Evolutionary conservation across 1,140 invertebrate species (phyloP), one percentile per base, ranked within the genome.

Genomic region (Drosophila nikananu): DNA sequence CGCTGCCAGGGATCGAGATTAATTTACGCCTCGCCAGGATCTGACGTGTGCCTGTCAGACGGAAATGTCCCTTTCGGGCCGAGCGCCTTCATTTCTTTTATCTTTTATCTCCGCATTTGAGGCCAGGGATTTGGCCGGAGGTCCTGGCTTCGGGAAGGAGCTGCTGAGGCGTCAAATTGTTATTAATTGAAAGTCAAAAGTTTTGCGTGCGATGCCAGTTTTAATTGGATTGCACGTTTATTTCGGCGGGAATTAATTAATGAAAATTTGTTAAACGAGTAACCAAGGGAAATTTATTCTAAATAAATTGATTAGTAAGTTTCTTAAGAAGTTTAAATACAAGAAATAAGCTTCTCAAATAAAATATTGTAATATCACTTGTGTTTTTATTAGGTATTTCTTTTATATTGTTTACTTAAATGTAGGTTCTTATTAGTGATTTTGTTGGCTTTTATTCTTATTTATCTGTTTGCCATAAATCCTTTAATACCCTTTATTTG

Each of bases 151-250:
- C 32, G 21, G 37, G 27, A n/a, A 42, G 54, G 15, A 73, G 25
- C 66, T 79, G 75, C 75, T 77, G 54, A 75, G 42, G 80, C 90
- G 80, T 92, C 77, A 83, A 91, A 91, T 91, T 91, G 82, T 91
- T 90, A 91, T 91, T 91, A 92, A 91, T 91, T 91, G 82, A 89
- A 89, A 90, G 81, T 89, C 84, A 84, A 81, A 89, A 89, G 70
- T 77, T 73, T 51, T 42, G 54, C 23, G 37, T 49, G 64, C 63
- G 60, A 52, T 70, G 52, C 21, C 77, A 66, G 63, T 87, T 87
- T 87, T 87, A 87, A 87, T 87, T 87, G 81, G 86, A 81, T 87
- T 89, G 70, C 51, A 51, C 27, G 49, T 27, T 70, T 54, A 72
- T 63, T 48, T 58, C n/a, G 39, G 41, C 41, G 35, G 23, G 57